Base-by-base conservation (phyloP, 2,113 vertebrate species). In the Beaufortia kweichowensis region DNA sequence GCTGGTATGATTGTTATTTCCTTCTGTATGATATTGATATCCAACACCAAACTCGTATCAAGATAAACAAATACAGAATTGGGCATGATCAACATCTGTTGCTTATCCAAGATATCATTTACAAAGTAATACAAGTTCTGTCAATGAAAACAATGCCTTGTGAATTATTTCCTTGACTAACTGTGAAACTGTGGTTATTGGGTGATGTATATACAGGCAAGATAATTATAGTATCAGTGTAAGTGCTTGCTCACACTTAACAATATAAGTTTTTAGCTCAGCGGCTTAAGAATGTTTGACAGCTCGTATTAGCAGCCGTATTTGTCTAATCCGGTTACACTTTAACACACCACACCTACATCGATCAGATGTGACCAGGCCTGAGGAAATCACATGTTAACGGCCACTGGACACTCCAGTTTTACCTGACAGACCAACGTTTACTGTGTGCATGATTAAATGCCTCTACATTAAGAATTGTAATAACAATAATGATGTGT, bases 341-440 rank as follows among this genome's bases (percentile, higher is more conserved):
- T 72, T 10, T 75, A 68, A 62, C 33, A 55, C 28, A 43, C 66
- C 76, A 61, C 81, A 79, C 76, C 72, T 71, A 35, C 24, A 43
- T 31, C 29, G 46, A 79, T 50, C 39, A 76, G 62, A 64, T 76
- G 75, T 67, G 62, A 55, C 43, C 23, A 59, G 33, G 35, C n/a
- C 53, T 62, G 50, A 29, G 56, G 41, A 6, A 72, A 59, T 60
- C 65, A 26, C 81, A 33, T 31, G 68, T 19, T 43, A 53, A n/a
- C 46, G 63, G 60, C 19, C 3, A 33, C 46, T 57, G 71, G 71
- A 78, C 48, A 69, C 67, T 72, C 69, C 53, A 59, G 69, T 72
- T 59, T 41, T 28, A 59, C 69, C 53, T 2, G 55, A 59, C 55
- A 72, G 53, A 72, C 31, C 39, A 19, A 59, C 21, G 53, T 23